Evolutionary conservation across 2,113 vertebrate genomes (phyloP).

Genomic region (Emydura subglobosa): DNA sequence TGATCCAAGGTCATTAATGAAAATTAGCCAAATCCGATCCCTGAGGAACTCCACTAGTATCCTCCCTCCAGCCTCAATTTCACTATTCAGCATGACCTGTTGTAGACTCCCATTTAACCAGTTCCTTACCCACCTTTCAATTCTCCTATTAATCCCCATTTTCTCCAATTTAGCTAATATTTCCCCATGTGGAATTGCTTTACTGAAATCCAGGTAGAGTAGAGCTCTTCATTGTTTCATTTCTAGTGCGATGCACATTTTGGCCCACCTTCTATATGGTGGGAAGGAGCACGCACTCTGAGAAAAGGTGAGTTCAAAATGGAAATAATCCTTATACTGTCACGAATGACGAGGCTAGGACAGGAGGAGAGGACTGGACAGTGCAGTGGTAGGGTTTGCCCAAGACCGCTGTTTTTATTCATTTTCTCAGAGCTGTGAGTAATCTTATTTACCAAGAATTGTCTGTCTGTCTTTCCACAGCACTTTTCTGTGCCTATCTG

Average conservation of each 20-base stretch:
- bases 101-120: not conserved
- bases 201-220: not conserved
- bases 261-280: not conserved
- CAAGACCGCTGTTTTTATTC: not conserved
- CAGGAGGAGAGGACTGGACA: not conserved
- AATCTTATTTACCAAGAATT: not conserved
- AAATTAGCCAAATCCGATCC: not conserved
- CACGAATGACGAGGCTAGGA: not conserved
- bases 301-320: not conserved
- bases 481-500: conserved; percentile 90
- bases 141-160: not conserved
- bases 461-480: conserved; percentile 65
- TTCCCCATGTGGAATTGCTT: not conserved
- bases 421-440: not conserved
- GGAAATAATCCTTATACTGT: not conserved
- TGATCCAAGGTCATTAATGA: not conserved
- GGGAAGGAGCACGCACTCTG: not conserved
- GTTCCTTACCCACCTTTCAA: not conserved
- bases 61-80: not conserved
- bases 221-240: not conserved
- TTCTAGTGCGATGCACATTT: not conserved
- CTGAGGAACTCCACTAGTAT: not conserved
- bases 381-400: not conserved
- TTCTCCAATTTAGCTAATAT: not conserved
- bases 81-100: not conserved